Conservation (phyloP, 1,140 invertebrate species). For the Condylostylus longicornis region DNA sequence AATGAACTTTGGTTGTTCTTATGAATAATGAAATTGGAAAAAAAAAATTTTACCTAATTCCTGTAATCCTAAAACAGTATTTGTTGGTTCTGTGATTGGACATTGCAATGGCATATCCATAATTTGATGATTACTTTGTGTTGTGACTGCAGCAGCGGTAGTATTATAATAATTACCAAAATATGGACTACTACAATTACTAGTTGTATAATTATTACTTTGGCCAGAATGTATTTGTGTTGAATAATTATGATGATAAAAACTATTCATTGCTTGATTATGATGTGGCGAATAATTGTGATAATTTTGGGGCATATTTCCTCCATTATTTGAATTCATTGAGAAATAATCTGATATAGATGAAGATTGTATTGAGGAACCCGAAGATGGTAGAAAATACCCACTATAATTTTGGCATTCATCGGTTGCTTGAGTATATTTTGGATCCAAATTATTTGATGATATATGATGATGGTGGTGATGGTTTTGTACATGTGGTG, state of each 20-base stretch:
- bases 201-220: slow-evolving; percentile 3
- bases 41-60: slow-evolving; percentile 26
- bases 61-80: slow-evolving; percentile 28
- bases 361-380: neutral
- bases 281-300: too few relatives aligned
- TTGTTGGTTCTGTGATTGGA: slow-evolving; percentile 28
- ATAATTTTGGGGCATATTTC: too few relatives aligned
- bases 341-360: too few relatives aligned
- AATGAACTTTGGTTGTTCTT: too few relatives aligned
- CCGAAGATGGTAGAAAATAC: too few relatives aligned
- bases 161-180: slow-evolving; percentile 26
- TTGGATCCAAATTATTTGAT: slow-evolving; percentile 27
- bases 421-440: slow-evolving; percentile 30
- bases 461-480: too few relatives aligned
- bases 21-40: too few relatives aligned
- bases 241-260: slow-evolving; percentile 15
- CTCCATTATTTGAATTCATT: too few relatives aligned
- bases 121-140: slow-evolving; percentile 26
- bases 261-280: slow-evolving; percentile 1
- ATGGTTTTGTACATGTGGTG: slow-evolving; percentile 32
- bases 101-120: slow-evolving; percentile 31
- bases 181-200: slow-evolving; percentile 25
- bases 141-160: too few relatives aligned
- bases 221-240: slow-evolving; percentile 1
- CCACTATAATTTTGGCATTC: slow-evolving; percentile 32